Evolutionary conservation across 2,888 invertebrate species (phyloP), one percentile per base, ranked within the genome.

Genomic region (Dusona sp.): DNA sequence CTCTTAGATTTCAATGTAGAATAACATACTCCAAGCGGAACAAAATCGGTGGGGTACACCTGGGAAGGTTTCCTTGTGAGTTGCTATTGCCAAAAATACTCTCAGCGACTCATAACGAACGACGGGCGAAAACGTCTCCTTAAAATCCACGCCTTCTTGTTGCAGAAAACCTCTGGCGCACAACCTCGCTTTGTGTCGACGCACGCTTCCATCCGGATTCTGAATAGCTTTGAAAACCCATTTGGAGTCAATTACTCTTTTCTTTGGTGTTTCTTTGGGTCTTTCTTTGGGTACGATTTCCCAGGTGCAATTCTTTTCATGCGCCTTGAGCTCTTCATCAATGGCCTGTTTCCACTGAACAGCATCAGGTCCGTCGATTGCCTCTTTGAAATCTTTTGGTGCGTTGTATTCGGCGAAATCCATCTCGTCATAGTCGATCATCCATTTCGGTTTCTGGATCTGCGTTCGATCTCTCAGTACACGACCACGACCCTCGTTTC

Each of bases 51-150:
- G n/a, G n/a, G n/a, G n/a, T n/a, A n/a, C n/a, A n/a, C n/a, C n/a
- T n/a, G n/a, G n/a, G n/a, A n/a, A n/a, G n/a, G n/a, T n/a, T n/a
- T n/a, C n/a, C n/a, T n/a, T n/a, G n/a, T 70, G 29, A 0, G 84
- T 51, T 3, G 80, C 70, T 2, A 6, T 48, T 3, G 84, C 77
- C 65, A 80, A 16, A 0, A 84, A 9, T 4, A 77, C 42, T 0
- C 84, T 3, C 3, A 84, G n/a, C 0, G 65, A 80, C 22, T 84
- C 80, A 38, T 84, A 84, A 0, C 84, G 22, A 0, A 84, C 75
- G 7, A 80, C 80, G 0, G 77, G 84, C 0, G 84, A 61, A 36
- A 84, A 84, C 1, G 74, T 84, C 9, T 84, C 79, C 2, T 13
- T 51, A 51, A 22, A 79, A 11, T 84, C 77, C 1, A 79, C 48